Conservation (phyloP, 1,140 invertebrate species). For the Eumeta japonica region DNA sequence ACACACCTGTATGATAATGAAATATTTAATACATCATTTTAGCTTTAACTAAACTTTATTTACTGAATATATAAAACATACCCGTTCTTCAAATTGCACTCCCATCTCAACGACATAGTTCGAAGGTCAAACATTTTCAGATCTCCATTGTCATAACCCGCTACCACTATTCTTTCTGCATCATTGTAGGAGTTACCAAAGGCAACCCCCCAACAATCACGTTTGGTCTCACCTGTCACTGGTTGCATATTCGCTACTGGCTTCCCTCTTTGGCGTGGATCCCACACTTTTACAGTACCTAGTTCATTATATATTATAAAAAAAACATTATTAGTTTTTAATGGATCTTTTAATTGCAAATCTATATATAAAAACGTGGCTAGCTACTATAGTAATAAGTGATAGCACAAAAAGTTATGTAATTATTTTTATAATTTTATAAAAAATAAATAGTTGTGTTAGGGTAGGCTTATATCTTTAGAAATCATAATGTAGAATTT, state of each 20-base stretch:
- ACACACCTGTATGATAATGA: slow-evolving; percentile 66
- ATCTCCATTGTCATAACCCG: slow-evolving; percentile 97
- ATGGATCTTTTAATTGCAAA: too few relatives aligned
- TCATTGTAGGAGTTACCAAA: slow-evolving; percentile 88
- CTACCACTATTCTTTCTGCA: slow-evolving; percentile 79
- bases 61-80: slow-evolving; percentile 36
- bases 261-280: slow-evolving; percentile 82
- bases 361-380: too few relatives aligned
- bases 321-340: too few relatives aligned
- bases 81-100: slow-evolving; percentile 93
- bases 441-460: too few relatives aligned
- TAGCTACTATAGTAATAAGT: too few relatives aligned
- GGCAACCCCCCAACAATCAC: slow-evolving; percentile 86
- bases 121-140: slow-evolving; percentile 93
- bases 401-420: too few relatives aligned
- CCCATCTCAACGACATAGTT: slow-evolving; percentile 82
- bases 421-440: too few relatives aligned
- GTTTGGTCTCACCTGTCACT: slow-evolving; percentile 60
- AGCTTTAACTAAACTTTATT: slow-evolving; percentile 6
- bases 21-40: not conserved
- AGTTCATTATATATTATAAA: slow-evolving; percentile 4
- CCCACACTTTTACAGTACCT: slow-evolving; percentile 93
- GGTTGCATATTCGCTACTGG: slow-evolving; percentile 85
- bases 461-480: too few relatives aligned
- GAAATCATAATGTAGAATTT: too few relatives aligned